Evolutionary conservation across 2,113 vertebrate genomes (phyloP).

Genomic region (Eurypyga helias): DNA sequence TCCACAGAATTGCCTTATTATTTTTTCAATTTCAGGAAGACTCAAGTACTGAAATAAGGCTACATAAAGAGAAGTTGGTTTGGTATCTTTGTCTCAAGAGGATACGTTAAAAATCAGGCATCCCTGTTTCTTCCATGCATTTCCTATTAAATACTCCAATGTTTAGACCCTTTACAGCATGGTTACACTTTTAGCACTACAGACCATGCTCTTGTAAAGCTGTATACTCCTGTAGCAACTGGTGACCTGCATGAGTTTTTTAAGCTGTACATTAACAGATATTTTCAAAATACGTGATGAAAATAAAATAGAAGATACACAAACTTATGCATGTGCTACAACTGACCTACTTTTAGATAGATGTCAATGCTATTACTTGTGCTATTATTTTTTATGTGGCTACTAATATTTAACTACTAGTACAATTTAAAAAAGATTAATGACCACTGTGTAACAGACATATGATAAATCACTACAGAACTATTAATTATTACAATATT

Average conservation of each 20-base stretch:
- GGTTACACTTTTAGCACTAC: background rate
- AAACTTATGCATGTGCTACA: rapidly evolving
- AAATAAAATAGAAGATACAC: background rate
- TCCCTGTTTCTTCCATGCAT: background rate
- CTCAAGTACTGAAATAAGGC: background rate
- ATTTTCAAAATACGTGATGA: background rate
- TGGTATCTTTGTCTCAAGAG: background rate
- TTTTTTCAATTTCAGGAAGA: background rate
- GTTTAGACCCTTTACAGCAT: background rate
- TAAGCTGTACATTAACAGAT: background rate
- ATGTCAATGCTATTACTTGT: background rate
- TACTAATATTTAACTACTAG: background rate
- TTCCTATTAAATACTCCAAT: background rate
- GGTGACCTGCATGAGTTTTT: background rate
- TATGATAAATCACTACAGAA: background rate
- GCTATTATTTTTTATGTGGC: background rate
- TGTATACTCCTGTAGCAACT: background rate
- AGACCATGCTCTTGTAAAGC: background rate
- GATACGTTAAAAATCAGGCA: background rate
- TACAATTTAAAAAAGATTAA: rapidly evolving
- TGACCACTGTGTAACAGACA: background rate
- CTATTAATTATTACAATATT: background rate
- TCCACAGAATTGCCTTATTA: background rate
- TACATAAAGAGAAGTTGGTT: background rate
- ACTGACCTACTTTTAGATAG: background rate